Base-by-base conservation (phyloP, 2,888 invertebrate genomes). In the Metacarcinus magister region DNA sequence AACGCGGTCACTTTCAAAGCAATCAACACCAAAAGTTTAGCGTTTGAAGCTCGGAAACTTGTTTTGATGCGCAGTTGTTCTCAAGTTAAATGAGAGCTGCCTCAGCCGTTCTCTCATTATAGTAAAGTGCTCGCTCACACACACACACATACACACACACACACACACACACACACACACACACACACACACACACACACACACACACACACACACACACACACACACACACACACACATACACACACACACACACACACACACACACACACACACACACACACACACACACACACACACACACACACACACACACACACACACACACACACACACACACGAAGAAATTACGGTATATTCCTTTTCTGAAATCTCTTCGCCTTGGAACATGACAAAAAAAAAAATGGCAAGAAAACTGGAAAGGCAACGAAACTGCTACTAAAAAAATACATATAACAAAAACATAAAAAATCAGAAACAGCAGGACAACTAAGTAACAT, bases 231-330 rank as follows among this genome's bases (percentile, higher is more conserved):
- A 43, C 44, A 91, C 44, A 91, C 67, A 67, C 67, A 67, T 19
- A 67, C 67, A 67, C 67, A 67, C 67, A 67, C 67, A 67, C 23
- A 19, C 67, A 67, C 67, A 67, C 67, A 23, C 23, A 19, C 23
- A 67, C 67, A 67, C 67, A 67, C 67, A 67, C 67, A 67, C 67
- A 67, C 67, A 67, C 67, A 67, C 67, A 67, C 67, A 67, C 67
- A 67, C 67, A 67, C 67, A 67, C 13, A 67, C 23, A 67, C 67
- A 67, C 67, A 10, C 19, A 19, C 19, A 23, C 67, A 23, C 67
- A 67, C 13, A 10, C 23, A 67, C 67, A 67, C 67, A 67, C 67
- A 67, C 67, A 67, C 67, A 67, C 67, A 67, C 67, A 67, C 67
- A 67, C 67, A 67, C 67, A 67, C 67, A 67, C 67, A 48, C 48